Percentiles rank a stretch among this genome's conserved stretches.
Evolutionary conservation across 1,140 invertebrate species (phyloP).

Genomic region (Oryctes rhinoceros): DNA sequence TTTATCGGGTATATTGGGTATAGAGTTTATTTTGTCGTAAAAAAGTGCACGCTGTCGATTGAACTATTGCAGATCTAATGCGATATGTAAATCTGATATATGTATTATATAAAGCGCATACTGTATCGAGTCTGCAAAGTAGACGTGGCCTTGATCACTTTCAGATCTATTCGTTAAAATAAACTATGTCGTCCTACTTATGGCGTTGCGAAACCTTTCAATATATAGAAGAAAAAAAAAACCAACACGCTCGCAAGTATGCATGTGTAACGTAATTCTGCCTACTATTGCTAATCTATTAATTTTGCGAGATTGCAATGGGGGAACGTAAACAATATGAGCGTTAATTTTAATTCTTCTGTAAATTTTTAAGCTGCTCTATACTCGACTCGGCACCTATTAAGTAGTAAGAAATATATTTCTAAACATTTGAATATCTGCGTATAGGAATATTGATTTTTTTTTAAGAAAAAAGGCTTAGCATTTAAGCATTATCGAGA

Average conservation of each 20-base stretch:
- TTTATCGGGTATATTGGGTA: too few relatives aligned
- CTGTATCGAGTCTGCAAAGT: background rate
- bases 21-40: too few relatives aligned
- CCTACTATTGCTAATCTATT: background rate
- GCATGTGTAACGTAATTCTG: slow-evolving; percentile 14
- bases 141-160: slow-evolving; percentile 27
- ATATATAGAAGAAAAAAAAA: slow-evolving; percentile 18
- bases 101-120: background rate
- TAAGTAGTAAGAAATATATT: too few relatives aligned
- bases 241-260: background rate
- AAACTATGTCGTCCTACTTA: slow-evolving; percentile 32
- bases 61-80: slow-evolving; percentile 10
- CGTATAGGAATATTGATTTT: too few relatives aligned
- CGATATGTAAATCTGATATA: background rate
- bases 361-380: too few relatives aligned
- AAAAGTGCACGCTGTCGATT: background rate
- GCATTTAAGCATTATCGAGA: too few relatives aligned
- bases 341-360: too few relatives aligned
- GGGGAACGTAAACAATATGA: too few relatives aligned
- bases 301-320: background rate
- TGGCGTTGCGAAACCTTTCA: background rate
- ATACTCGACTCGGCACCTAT: too few relatives aligned
- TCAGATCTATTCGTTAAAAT: slow-evolving; percentile 31
- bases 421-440: too few relatives aligned
- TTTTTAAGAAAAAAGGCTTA: too few relatives aligned